Conservation (phyloP, 2,797 vertebrate species). For the Chiloscyllium punctatum region DNA sequence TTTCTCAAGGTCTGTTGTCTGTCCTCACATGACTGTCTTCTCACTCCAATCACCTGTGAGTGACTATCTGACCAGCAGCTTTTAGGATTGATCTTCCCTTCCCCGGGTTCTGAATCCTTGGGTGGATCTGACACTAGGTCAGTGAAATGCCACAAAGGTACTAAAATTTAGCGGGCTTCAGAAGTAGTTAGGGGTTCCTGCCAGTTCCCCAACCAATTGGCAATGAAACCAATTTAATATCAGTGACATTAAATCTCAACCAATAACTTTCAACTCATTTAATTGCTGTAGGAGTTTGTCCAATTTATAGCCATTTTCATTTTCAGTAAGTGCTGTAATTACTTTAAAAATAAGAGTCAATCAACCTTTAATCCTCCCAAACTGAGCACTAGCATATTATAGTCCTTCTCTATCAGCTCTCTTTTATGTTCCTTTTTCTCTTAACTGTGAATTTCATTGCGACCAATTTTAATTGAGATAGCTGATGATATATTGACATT, state of each 20-base stretch:
- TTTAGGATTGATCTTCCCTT: no score
- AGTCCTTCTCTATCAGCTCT: not conserved
- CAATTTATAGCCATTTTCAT: not conserved
- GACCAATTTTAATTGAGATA: not conserved
- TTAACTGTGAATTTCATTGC: not conserved
- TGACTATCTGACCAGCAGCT: no score
- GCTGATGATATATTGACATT: not conserved
- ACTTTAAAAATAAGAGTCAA: not conserved
- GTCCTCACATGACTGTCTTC: no score
- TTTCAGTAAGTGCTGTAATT: not conserved
- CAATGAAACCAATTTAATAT: no score
- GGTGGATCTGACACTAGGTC: no score
- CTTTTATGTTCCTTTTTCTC: not conserved
- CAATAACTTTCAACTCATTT: not conserved
- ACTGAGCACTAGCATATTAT: not conserved
- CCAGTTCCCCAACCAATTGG: not conserved
- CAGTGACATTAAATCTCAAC: not conserved
- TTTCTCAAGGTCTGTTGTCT: no score
- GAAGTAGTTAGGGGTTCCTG: not conserved
- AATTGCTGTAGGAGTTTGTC: not conserved
- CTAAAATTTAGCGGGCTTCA: no score
- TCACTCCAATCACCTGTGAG: no score
- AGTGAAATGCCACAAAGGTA: not conserved
- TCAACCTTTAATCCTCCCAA: not conserved
- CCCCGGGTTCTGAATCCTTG: not conserved